Evolutionary conservation across 1,140 invertebrate species (phyloP), one percentile per base, ranked within the genome.

Genomic region (Diprion similis): DNA sequence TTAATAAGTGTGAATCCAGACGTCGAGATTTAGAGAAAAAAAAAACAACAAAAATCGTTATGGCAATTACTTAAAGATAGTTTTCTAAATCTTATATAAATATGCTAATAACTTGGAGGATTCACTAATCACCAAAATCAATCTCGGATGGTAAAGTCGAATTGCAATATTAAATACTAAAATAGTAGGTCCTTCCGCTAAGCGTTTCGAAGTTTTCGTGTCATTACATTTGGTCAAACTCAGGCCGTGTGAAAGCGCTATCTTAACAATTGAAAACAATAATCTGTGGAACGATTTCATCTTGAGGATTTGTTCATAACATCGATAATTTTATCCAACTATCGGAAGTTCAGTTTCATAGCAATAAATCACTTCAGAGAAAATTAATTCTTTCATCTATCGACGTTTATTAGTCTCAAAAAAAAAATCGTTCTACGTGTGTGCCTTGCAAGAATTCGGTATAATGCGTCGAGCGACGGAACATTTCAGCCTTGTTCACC

Each of bases 111-210:
- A 71, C 74, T 72, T 75, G 71, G 70, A 72, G 83, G 85, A 87
- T 87, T 87, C 84, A 87, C 80, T 71, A 87, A 83, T 85, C 84
- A 86, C 51, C 78, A 87, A 85, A 87, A 86, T 83, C 81, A 87
- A 85, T 59, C 51, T 59, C 51, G 51, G 51, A 59, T 9, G 51
- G 51, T 59, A 59, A 59, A 10, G 51, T 59, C n/a, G 51, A 59
- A 59, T 59, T 17, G 51, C 8, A 59, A 59, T 59, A 9, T 59
- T 59, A 59, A 59, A 59, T 59, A 59, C 51, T 59, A 59, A 59
- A 59, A 17, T 59, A 59, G 51, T 59, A 59, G 51, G 24, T 37
- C 24, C 24, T 37, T 37, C 24, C 24, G 24, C 6, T 37, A 6
- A 37, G 6, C 24, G 24, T 6, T 37, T 37, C 2, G 24, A 37